Evolutionary conservation across 2,113 vertebrate genomes (phyloP), one percentile per base, ranked within the genome.

Genomic region (Hydrolagus affinis): DNA sequence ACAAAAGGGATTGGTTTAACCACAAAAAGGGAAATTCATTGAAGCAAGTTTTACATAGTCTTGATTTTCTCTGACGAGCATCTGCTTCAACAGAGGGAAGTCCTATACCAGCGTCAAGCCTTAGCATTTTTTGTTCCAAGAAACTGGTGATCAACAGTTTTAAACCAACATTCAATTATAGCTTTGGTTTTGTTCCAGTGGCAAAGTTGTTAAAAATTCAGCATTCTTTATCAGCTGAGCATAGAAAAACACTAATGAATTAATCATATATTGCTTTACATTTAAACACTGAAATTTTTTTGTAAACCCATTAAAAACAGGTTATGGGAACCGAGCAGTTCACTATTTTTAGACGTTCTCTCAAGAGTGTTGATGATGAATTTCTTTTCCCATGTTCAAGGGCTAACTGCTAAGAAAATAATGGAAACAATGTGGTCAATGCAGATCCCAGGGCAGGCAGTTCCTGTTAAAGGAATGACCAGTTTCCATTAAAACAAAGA

Each of bases 401-500:
- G 25, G 62, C 78, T 83, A 66, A 83, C 25, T 64, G 78, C 78
- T 66, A 68, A 30, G 62, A 83, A 83, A 83, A 83, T 83, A 83
- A 66, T 64, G 78, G 78, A 83, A 83, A 83, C 78, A 83, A 83
- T 19, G 78, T 30, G 10, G 11, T 68, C 8, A 25, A 68, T 32
- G 60, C 78, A 64, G 64, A 30, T 80, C 77, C 59, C 77, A 28
- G 23, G 8, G 57, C 15, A 80, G 11, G n/a, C 14, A 62, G 76
- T 62, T 80, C 76, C 76, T 80, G 59, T 80, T 28, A 15, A 25
- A 62, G 23, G n/a, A 80, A 62, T 75, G 59, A 14, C 15, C 56
- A 28, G 59, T 64, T 83, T 83, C 60, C 62, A 75, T 14, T 8
- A 17, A 83, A 44, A 6, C 44, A 44, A 44, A 44, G 44, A 44